Evolutionary conservation across 2,797 vertebrate genomes (phyloP), one percentile per base, ranked within the genome.

Genomic region (Pantherophis alleghaniensis): DNA sequence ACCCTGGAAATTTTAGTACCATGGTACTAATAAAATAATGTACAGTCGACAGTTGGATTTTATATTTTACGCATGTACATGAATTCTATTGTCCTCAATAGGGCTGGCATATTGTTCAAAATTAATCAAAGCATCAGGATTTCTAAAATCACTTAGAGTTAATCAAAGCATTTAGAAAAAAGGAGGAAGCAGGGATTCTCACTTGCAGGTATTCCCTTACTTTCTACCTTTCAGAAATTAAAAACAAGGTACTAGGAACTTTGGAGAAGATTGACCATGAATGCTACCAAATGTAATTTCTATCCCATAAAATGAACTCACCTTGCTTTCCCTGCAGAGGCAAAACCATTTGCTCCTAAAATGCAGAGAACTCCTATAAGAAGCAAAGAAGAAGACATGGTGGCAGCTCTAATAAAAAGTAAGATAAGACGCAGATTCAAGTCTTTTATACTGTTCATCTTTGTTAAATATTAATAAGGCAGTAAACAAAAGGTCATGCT

Each of bases 401-500:
- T 57, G 63, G 51, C 16, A 0, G 89, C 59, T 74, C 61, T 56
- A 56, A 16, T 16, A 20, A 53, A 74, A 26, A 94, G 55, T 0
- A 0, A 59, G 61, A 55, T 0, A 0, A 59, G 61, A 55, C 13
- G 18, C 32, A 89, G 86, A 53, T 22, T 7, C 6, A 1, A 69
- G 37, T 60, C 86, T 88, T 79, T 95, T 91, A 94, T 94, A 94
- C 93, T 87, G 26, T 20, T 92, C 53, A 42, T 59, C 61, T 95
- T 91, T 91, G 95, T 96, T 95, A 94, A 92, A 96, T 94, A 97
- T 97, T 96, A 97, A 93, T 92, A 94, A 92, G 53, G 93, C 74
- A 90, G 51, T 91, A 95, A 95, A 97, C 91, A 94, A 88, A 96
- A n/a, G 32, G 79, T 12, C 18, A 24, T 96, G 87, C 57, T 94